Percentiles rank a stretch among this genome's conserved stretches.
phyloP scores from a whole-genome alignment of 2,888 invertebrate species.

The Ophion ellenae region DNA sequence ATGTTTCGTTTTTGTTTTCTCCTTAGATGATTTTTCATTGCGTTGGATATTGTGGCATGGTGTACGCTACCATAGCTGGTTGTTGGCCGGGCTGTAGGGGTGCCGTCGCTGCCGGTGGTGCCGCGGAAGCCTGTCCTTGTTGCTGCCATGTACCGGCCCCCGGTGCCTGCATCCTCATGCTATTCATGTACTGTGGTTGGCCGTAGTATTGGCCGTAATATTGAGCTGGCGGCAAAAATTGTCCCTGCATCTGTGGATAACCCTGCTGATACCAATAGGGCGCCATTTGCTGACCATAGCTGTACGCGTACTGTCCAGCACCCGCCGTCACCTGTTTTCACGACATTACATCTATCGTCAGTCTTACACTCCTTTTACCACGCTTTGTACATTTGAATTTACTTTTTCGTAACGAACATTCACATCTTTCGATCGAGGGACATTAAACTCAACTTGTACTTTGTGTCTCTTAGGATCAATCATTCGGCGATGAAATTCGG shows the following conservation, averaged over 20 bases:
- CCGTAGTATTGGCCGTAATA: constrained; percentile 87
- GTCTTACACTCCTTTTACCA: not conserved
- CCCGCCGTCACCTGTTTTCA: constrained; percentile 86
- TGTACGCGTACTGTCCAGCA: constrained; percentile 92
- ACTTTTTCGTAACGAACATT: too few relatives aligned
- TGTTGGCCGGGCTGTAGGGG: constrained; percentile 82
- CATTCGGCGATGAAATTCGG: too few relatives aligned
- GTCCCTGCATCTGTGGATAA: constrained; percentile 91
- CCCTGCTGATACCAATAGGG: constrained; percentile 96
- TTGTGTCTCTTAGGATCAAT: too few relatives aligned
- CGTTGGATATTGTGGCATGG: constrained; percentile 93
- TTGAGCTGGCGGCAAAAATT: constrained; percentile 91
- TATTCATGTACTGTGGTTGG: constrained; percentile 85
- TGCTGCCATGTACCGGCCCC: constrained; percentile 83
- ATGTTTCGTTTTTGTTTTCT: constrained; percentile 58
- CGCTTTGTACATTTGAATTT: too few relatives aligned
- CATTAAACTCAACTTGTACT: too few relatives aligned
- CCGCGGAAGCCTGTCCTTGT: constrained; percentile 83
- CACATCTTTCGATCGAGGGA: too few relatives aligned
- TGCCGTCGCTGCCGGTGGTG: constrained; percentile 80
- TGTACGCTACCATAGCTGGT: constrained; percentile 84
- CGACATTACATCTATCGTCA: not conserved
- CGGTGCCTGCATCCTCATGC: constrained; percentile 84
- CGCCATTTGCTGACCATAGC: constrained; percentile 93
- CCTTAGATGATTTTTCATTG: constrained; percentile 87